These are phyloP conservation scores for Lapara coniferarum DNA, from an alignment of 2,888 invertebrate genomes.

Conservation along the genomic window DNA sequence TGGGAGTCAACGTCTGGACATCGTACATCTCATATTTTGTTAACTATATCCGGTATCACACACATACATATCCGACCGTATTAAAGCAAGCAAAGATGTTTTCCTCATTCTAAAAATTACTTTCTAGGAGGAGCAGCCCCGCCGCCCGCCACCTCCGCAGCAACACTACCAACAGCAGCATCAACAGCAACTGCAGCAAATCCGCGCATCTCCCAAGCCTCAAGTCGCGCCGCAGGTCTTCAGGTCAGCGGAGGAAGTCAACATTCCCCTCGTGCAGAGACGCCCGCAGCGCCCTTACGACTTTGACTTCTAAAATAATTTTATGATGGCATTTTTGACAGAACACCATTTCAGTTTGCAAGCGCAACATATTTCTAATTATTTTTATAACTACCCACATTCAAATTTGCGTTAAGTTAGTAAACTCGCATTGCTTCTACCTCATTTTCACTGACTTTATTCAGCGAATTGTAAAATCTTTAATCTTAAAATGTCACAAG, in stretches of 20 bases:
- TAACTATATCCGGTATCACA: too few species aligned
- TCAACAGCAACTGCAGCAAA: slow-evolving; percentile 43
- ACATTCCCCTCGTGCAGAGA: slow-evolving; percentile 92
- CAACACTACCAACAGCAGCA: slow-evolving; percentile 52
- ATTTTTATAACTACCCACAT: neutral
- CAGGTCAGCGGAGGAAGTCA: slow-evolving; percentile 93
- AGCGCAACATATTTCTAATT: neutral
- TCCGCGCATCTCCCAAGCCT: slow-evolving; percentile 51
- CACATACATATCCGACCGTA: too few species aligned
- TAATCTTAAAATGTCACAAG: neutral
- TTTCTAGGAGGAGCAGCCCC: slow-evolving; percentile 60
- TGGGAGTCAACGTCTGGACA: too few species aligned
- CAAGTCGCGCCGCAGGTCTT: slow-evolving; percentile 87
- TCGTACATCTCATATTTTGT: too few species aligned
- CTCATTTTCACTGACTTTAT: neutral
- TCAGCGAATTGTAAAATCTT: neutral
- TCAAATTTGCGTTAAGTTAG: neutral
- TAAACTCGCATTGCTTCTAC: neutral
- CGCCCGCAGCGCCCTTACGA: slow-evolving; percentile 85
- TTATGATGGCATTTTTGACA: slow-evolving; percentile 12
- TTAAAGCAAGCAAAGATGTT: neutral
- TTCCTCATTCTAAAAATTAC: neutral
- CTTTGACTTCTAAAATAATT: slow-evolving; percentile 65
- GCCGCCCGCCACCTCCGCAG: slow-evolving; percentile 53
- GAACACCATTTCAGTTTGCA: neutral